These are phyloP conservation scores for Watsonalla binaria DNA, from an alignment of 2,888 invertebrate species.

Conservation along the genomic window DNA sequence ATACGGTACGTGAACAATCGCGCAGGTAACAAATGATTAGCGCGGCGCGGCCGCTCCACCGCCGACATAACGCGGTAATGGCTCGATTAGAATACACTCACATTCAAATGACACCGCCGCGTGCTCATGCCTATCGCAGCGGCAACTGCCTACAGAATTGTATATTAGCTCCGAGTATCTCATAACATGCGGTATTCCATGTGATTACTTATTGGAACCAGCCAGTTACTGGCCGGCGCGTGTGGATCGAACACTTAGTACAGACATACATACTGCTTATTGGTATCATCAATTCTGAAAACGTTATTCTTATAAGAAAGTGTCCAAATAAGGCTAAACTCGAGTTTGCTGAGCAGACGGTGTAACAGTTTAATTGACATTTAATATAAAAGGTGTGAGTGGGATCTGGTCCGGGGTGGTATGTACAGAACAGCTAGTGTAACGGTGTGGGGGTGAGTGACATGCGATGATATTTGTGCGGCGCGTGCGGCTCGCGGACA, in stretches of 20 bases:
- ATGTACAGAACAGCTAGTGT: conserved; percentile 7
- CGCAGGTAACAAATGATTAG: conserved; percentile 3
- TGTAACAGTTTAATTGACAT: too few species aligned
- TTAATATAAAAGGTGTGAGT: too few species aligned
- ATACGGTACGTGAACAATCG: neutral
- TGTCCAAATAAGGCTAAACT: too few species aligned
- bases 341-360: too few species aligned
- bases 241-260: too few species aligned
- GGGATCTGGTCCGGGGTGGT: too few species aligned
- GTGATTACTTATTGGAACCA: neutral
- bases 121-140: conserved; percentile 1
- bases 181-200: neutral
- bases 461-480: conserved; percentile 55
- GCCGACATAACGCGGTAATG: conserved; percentile 19
- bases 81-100: conserved; percentile 27
- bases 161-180: neutral
- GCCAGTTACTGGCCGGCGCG: too few species aligned
- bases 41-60: conserved; percentile 11
- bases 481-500: conserved; percentile 30
- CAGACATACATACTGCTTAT: too few species aligned
- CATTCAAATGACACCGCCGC: conserved; percentile 19
- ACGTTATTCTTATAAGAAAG: too few species aligned
- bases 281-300: too few species aligned
- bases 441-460: conserved; percentile 53
- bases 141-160: neutral